phyloP scores from a whole-genome alignment of 2,113 vertebrate species.

The Galbula dea region DNA sequence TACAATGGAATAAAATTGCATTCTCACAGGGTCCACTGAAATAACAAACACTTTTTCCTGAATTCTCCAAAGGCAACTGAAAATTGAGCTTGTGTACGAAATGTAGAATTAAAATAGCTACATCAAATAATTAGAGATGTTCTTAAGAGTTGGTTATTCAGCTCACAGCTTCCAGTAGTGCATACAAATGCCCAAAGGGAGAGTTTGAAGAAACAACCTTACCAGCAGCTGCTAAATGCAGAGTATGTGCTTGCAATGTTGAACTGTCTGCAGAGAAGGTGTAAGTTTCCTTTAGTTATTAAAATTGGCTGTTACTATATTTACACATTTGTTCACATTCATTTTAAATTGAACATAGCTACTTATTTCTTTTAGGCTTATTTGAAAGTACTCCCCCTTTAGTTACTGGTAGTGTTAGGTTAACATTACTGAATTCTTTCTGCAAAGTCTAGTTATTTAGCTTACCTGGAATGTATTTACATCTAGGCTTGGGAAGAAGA shows the following conservation, averaged over 20 bases:
- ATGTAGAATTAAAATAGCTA: neutral
- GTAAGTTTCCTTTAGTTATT: neutral
- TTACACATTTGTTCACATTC: neutral
- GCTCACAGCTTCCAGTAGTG: neutral
- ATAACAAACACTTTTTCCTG: neutral
- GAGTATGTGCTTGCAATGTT: accelerated
- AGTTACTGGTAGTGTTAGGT: neutral
- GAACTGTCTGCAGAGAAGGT: neutral
- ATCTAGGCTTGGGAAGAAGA: neutral
- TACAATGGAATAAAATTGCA: neutral
- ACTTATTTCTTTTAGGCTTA: neutral
- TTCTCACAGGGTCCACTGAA: neutral
- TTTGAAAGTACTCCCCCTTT: neutral
- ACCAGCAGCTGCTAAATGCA: neutral
- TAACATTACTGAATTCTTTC: neutral
- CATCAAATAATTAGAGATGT: neutral
- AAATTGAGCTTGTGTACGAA: neutral
- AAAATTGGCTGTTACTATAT: neutral
- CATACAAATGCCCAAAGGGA: neutral
- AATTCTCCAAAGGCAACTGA: neutral
- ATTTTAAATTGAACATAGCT: neutral
- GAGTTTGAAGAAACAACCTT: neutral
- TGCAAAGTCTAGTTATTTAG: neutral
- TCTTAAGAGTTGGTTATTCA: neutral
- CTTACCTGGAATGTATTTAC: neutral